These are phyloP conservation scores for Chrysogorgia sp. DNA, from an alignment of 92 coral and sea anemone species.

Conservation along the genomic window DNA sequence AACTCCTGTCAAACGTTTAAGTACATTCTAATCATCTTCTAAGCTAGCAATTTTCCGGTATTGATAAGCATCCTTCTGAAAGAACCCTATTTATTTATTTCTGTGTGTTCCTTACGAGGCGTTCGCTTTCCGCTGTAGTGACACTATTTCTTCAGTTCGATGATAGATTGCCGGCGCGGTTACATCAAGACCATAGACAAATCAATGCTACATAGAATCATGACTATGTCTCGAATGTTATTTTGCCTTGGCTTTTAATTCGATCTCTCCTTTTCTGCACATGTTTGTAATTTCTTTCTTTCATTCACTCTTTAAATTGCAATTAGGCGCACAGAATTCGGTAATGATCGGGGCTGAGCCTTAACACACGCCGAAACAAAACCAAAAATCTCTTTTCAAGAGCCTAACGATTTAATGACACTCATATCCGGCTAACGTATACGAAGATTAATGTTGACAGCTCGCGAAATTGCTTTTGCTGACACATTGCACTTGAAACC, in stretches of 20 bases:
- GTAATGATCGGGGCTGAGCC: slow-evolving; percentile 25
- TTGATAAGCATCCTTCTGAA: too few species aligned
- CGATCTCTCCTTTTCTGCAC: not conserved
- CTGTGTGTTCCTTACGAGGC: too few species aligned
- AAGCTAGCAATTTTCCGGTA: not conserved
- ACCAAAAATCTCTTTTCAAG: slow-evolving; percentile 22
- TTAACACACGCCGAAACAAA: not conserved
- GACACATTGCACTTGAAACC: slow-evolving; percentile 4
- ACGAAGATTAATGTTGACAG: slow-evolving; percentile 37
- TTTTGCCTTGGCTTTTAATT: too few species aligned
- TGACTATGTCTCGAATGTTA: not conserved
- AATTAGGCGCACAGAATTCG: slow-evolving; percentile 42
- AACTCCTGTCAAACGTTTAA: not conserved
- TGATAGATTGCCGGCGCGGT: too few species aligned
- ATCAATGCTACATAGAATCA: too few species aligned
- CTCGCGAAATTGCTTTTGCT: slow-evolving; percentile 1
- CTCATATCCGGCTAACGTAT: slow-evolving; percentile 28
- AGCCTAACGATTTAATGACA: slow-evolving; percentile 24
- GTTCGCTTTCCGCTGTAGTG: too few species aligned
- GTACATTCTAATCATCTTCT: not conserved
- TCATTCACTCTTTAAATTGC: slow-evolving; percentile 38
- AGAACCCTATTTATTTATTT: too few species aligned
- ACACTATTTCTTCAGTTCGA: too few species aligned
- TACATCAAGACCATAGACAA: too few species aligned
- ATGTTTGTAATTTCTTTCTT: slow-evolving; percentile 27